These are phyloP conservation scores for Scaptomyza tumidula DNA, from an alignment of 2,888 invertebrate species.

Conservation along the genomic window DNA sequence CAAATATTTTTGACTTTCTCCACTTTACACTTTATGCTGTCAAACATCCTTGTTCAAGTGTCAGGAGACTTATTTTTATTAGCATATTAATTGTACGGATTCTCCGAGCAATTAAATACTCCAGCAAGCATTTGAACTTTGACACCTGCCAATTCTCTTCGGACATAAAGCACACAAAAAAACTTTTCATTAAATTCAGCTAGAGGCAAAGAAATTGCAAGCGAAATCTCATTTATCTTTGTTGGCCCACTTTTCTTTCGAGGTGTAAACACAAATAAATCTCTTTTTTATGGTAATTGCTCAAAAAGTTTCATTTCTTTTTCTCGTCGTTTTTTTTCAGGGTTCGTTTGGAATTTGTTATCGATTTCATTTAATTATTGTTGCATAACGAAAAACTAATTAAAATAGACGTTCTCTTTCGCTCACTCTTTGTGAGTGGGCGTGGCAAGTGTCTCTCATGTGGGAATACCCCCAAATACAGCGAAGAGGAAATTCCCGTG, in stretches of 20 bases:
- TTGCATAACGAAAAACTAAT: constrained; percentile 45
- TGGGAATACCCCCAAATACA: constrained; percentile 41
- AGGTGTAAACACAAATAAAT: constrained; percentile 78
- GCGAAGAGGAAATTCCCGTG: constrained; percentile 47
- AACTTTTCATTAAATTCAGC: constrained; percentile 33
- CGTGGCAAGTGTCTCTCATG: constrained; percentile 19
- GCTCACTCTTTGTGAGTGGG: background rate
- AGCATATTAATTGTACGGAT: constrained; percentile 71
- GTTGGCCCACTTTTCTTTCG: constrained; percentile 23
- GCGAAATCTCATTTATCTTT: constrained; percentile 73
- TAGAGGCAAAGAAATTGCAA: background rate
- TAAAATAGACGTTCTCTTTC: constrained; percentile 27
- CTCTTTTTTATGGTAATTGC: constrained; percentile 81
- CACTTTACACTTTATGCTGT: constrained; percentile 51
- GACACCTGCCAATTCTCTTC: constrained; percentile 62
- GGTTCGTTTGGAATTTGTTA: constrained; percentile 39
- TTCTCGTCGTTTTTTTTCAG: constrained; percentile 19
- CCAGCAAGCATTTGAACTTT: constrained; percentile 58
- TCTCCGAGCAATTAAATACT: constrained; percentile 64
- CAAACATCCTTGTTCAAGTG: constrained; percentile 60
- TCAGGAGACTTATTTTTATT: constrained; percentile 68
- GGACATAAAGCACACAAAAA: background rate
- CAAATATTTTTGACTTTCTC: constrained; percentile 22
- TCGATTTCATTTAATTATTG: constrained; percentile 73
- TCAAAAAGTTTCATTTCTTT: constrained; percentile 55